Base-by-base conservation (phyloP, 2,888 invertebrate species). In the Hydroisotoma schaefferi region DNA sequence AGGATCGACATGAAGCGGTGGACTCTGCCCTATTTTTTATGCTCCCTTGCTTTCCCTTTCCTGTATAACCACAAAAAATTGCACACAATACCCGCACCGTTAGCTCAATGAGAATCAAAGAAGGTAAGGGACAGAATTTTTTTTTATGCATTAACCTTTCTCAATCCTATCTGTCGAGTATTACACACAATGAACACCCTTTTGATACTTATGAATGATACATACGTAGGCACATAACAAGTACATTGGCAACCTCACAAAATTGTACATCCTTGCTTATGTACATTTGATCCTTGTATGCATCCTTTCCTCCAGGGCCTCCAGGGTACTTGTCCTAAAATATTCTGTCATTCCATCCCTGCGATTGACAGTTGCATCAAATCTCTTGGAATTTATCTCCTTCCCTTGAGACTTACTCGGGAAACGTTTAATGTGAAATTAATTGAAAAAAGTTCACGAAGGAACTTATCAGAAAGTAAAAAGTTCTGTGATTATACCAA, bases 61-160 rank as follows among this genome's bases (percentile, higher is more conserved):
- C 47, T 59, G 65, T 63, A 65, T 59, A 63, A 67, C 68, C 70
- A 68, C 70, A 70, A 70, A 70, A 70, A 70, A 70, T 65, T 67
- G 67, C 68, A 70, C 59, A 68, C 65, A 63, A 55, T 55, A 46
- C 55, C 20, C 52, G 33, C 40, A 48, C n/a, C n/a, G n/a, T n/a
- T n/a, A n/a, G n/a, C n/a, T n/a, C n/a, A n/a, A n/a, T n/a, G n/a
- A n/a, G n/a, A n/a, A n/a, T 44, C 27, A 46, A 15, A 55, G 59
- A 38, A 49, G 55, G 43, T 33, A 61, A 57, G 57, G 61, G 53
- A 52, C 55, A 55, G 38, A 20, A 33, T 37, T 52, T 52, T n/a
- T n/a, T n/a, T 52, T 52, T 52, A 52, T 52, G 52, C 52, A 52
- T 52, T 52, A 52, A 37, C 37, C 52, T 52, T 33, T 52, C 52